Conservation (phyloP, 2,113 vertebrate genomes). For the Vulpes ferrilata region DNA sequence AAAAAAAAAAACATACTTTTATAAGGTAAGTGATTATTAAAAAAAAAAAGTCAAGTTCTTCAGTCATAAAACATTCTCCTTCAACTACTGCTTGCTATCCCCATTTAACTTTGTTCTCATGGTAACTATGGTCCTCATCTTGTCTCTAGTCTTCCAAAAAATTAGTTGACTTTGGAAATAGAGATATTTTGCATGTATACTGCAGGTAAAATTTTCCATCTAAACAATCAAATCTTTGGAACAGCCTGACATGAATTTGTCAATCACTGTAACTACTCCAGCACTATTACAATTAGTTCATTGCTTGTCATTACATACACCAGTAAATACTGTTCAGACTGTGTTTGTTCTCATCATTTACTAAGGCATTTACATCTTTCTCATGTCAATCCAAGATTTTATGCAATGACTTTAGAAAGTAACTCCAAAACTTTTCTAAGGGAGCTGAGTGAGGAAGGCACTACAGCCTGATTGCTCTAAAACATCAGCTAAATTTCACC, state of each 20-base stretch:
- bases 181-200: constrained; percentile 7
- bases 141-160: constrained; percentile 33
- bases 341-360: constrained; percentile 16
- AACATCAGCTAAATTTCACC: neutral
- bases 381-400: neutral
- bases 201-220: neutral
- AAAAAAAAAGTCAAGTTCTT: neutral
- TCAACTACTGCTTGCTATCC: neutral
- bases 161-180: constrained; percentile 2
- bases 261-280: neutral
- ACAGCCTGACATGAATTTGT: constrained; percentile 32
- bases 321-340: constrained; percentile 38
- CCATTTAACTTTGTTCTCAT: neutral
- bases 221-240: constrained; percentile 47
- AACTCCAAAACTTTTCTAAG: neutral
- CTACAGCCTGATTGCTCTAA: neutral
- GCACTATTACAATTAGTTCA: constrained; percentile 44
- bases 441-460: neutral
- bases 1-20: neutral
- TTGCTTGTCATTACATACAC: constrained; percentile 33
- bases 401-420: constrained; percentile 27
- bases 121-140: neutral
- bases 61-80: neutral
- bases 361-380: neutral
- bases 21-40: neutral